A percentile compares a stretch with the other conserved stretches of the same genome.
Evolutionary conservation across 37 sponge, comb jelly and placozoan species (phyloP).

Genomic region (Crambe crambe): DNA sequence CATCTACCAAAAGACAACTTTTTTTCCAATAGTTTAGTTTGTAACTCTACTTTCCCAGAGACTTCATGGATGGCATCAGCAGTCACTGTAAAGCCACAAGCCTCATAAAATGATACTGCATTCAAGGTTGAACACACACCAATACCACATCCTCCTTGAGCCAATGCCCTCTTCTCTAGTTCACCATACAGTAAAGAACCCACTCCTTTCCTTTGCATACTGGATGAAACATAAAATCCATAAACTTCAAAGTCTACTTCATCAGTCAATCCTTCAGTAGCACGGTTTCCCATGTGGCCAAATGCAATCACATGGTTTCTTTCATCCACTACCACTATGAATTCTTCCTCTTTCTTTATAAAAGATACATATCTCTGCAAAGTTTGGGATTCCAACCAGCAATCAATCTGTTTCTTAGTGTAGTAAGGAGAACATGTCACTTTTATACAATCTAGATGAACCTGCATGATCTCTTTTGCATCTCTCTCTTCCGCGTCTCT

Average conservation of each 20-base stretch:
- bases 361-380: not conserved
- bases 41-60: too few species aligned
- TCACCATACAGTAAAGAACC: not conserved
- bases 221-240: slow-evolving; percentile 9
- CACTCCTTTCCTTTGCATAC: not conserved
- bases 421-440: slow-evolving; percentile 2
- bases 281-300: not conserved
- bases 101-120: too few species aligned
- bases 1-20: too few species aligned
- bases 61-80: too few species aligned
- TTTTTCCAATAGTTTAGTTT: too few species aligned
- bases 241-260: slow-evolving; percentile 4
- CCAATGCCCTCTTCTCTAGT: slow-evolving; percentile 3
- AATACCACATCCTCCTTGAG: not conserved
- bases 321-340: not conserved
- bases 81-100: too few species aligned
- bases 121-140: slow-evolving; percentile 28
- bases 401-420: not conserved
- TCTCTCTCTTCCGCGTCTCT: too few species aligned
- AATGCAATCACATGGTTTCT: slow-evolving; percentile 3
- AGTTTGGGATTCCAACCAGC: not conserved
- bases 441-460: too few species aligned
- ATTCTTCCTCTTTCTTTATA: not conserved
- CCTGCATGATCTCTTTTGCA: too few species aligned
- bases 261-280: not conserved